Percentiles rank a stretch among this genome's conserved stretches.
These are phyloP conservation scores for Nothoprocta pentlandii DNA, from an alignment of 2,113 vertebrate species.

Conservation along the genomic window DNA sequence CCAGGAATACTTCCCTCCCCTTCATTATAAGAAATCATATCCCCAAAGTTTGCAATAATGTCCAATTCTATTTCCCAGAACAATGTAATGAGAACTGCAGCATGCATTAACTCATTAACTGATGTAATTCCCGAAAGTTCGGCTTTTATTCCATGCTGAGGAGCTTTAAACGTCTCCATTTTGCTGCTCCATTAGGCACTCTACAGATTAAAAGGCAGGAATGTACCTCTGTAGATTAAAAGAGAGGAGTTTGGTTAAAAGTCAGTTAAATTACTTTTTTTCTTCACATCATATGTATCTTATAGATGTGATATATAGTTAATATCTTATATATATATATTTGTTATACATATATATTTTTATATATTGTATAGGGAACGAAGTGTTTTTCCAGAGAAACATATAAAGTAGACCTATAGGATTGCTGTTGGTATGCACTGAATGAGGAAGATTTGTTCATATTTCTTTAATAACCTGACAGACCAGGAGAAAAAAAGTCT, in stretches of 20 bases:
- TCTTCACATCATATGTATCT: neutral
- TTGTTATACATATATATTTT: neutral
- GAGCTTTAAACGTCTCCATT: neutral
- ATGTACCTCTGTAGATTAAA: neutral
- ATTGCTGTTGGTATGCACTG: neutral
- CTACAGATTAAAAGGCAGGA: neutral
- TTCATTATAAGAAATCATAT: neutral
- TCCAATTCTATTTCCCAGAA: constrained; percentile 16
- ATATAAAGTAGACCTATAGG: neutral
- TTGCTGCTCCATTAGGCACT: neutral
- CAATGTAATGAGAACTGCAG: constrained; percentile 5
- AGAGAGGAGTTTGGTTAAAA: neutral
- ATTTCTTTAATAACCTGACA: neutral
- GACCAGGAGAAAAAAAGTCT: neutral
- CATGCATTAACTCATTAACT: neutral
- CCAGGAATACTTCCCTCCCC: neutral
- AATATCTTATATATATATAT: neutral
- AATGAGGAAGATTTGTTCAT: neutral
- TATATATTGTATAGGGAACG: neutral
- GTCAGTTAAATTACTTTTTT: neutral
- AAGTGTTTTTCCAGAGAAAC: neutral
- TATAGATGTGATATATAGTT: neutral
- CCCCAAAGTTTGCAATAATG: neutral
- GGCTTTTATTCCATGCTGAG: neutral
- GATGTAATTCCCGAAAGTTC: constrained; percentile 16